Base-by-base conservation (phyloP, 2,888 invertebrate species). In the Nomada ruficornis region DNA sequence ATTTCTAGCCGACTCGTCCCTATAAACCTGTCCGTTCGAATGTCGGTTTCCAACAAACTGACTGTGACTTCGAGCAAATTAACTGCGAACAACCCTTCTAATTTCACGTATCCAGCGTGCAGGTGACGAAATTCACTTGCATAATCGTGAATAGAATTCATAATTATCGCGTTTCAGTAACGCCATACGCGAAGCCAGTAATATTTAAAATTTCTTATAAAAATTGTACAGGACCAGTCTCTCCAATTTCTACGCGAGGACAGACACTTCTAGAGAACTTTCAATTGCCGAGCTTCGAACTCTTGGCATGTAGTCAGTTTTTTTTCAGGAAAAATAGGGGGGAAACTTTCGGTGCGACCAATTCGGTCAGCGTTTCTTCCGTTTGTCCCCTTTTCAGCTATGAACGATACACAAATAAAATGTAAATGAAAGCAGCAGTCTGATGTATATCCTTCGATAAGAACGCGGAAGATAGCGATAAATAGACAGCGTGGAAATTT, bases 141-240 rank as follows among this genome's bases (percentile, higher is more conserved):
- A 47, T 36, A 18, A 9, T 62, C 50, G 55, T 63, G 64, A 76
- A 69, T 54, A 44, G 59, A 79, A 77, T 59, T 79, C 77, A 20
- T 3, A 23, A 55, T 42, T 55, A 23, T 15, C n/a, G 20, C 62
- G 68, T 26, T 62, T 55, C 64, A 26, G 13, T 44, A 69, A 75
- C 68, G n/a, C 54, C 44, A 68, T 44, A 52, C 60, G 44, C 2
- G 9, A 20, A 18, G 1, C 29, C 36, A n/a, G 47, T 11, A 18
- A 59, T 65, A 50, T 23, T 44, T 18, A 42, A 50, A 44, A 15
- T 63, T 52, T 26, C 9, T 2, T 23, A 23, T 47, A 26, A 76
- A 65, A 71, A 64, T 29, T 4, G 29, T 5, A 7, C 44, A 2
- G 20, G 2, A 1, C 18, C 20, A n/a, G 29, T 4, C 10, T n/a